A percentile compares a stretch with the other conserved stretches of the same genome.
These are phyloP conservation scores for Drosophila setosimentum DNA, from an alignment of 2,888 invertebrate genomes.

Conservation along the genomic window DNA sequence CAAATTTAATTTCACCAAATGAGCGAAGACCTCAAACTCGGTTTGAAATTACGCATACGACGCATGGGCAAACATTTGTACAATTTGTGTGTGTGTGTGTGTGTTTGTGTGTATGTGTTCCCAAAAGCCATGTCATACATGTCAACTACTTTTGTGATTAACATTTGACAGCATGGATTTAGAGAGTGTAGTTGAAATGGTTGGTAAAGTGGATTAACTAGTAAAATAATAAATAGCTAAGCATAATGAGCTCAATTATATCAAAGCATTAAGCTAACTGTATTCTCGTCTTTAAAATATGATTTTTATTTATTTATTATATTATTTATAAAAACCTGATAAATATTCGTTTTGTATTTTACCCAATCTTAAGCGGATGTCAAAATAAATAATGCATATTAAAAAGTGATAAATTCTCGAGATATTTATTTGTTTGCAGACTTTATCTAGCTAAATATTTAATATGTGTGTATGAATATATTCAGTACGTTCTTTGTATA, in stretches of 20 bases:
- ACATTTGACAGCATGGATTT: background rate
- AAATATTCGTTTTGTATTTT: background rate
- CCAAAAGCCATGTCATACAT: background rate
- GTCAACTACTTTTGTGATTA: background rate
- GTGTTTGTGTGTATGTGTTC: background rate
- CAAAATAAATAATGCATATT: background rate
- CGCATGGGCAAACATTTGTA: slow-evolving; percentile 13
- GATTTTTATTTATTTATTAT: background rate
- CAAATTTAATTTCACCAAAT: slow-evolving; percentile 42
- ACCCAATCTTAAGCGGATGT: background rate
- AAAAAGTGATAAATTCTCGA: no score
- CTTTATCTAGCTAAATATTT: background rate
- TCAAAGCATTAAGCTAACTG: background rate
- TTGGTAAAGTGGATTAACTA: background rate
- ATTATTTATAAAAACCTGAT: background rate
- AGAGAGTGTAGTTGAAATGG: background rate
- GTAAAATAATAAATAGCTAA: background rate
- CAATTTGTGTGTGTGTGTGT: no score
- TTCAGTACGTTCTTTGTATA: background rate
- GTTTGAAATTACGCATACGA: slow-evolving; percentile 26
- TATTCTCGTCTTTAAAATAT: background rate
- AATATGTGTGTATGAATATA: background rate
- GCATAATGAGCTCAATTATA: background rate
- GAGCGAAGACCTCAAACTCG: slow-evolving; percentile 18
- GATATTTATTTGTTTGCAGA: background rate